Conservation (phyloP, 2,113 vertebrate species). For the Struthidea cinerea region DNA sequence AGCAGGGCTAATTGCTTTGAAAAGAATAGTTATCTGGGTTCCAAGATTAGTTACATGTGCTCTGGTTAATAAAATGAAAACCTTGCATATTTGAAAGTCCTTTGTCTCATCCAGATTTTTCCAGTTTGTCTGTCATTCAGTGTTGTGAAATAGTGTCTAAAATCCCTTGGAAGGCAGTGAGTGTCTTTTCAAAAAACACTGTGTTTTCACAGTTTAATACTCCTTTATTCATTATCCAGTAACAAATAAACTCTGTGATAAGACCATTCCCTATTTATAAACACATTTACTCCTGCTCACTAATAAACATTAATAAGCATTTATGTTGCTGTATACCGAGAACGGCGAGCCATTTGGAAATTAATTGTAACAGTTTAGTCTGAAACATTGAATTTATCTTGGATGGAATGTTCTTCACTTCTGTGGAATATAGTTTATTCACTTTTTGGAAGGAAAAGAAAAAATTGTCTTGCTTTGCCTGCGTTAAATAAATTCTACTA, state of each 20-base stretch:
- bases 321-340: too few relatives aligned
- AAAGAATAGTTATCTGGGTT: constrained; percentile 20
- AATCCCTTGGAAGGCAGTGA: not conserved
- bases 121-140: not conserved
- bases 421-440: not conserved
- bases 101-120: constrained; percentile 30
- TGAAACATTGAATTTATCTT: not conserved
- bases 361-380: not conserved
- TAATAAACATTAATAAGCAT: not conserved
- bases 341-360: too few relatives aligned
- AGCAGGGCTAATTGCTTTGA: constrained; percentile 23
- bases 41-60: constrained; percentile 30
- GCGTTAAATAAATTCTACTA: not conserved
- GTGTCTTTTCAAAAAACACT: not conserved
- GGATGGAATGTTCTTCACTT: not conserved
- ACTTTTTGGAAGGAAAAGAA: not conserved
- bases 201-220: not conserved
- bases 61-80: constrained; percentile 37
- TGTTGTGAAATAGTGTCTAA: not conserved
- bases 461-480: not conserved
- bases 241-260: not conserved
- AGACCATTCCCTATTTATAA: not conserved
- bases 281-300: not conserved
- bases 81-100: not conserved
- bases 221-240: not conserved